These are phyloP conservation scores for Eumaeus atala DNA, from an alignment of 1,140 invertebrate genomes.

Conservation along the genomic window DNA sequence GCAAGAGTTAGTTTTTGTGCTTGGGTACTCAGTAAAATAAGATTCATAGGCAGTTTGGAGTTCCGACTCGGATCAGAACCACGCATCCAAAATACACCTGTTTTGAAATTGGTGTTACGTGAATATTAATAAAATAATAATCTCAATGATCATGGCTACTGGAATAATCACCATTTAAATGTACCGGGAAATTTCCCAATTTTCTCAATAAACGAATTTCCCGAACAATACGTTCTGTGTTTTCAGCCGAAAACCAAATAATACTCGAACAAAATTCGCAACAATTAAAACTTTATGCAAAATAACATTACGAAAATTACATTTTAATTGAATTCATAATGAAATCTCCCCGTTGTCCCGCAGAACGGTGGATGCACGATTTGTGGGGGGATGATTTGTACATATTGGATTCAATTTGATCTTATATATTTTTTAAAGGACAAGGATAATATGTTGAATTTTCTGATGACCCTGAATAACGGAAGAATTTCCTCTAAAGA, in stretches of 20 bases:
- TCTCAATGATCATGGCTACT: no score
- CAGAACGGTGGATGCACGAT: not conserved
- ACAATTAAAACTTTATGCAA: constrained; percentile 16
- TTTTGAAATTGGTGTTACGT: no score
- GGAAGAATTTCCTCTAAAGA: no score
- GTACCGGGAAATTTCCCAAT: not conserved
- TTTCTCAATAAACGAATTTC: not conserved
- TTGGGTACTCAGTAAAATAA: no score
- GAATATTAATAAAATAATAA: no score
- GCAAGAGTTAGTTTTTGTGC: no score
- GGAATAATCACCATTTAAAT: no score
- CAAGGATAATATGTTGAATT: not conserved
- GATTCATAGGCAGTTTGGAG: no score
- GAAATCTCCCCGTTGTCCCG: constrained; percentile 1
- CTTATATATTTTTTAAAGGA: not conserved
- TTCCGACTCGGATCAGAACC: no score
- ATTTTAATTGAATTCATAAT: constrained; percentile 13
- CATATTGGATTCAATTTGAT: not conserved
- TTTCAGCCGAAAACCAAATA: not conserved
- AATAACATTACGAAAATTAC: constrained; percentile 11
- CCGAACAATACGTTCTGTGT: not conserved
- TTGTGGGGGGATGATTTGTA: not conserved
- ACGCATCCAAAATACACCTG: no score
- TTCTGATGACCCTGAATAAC: not conserved
- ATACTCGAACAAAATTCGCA: constrained; percentile 9